Evolutionary conservation across 2,888 invertebrate species (phyloP).

Genomic region (Erebia ligea): DNA sequence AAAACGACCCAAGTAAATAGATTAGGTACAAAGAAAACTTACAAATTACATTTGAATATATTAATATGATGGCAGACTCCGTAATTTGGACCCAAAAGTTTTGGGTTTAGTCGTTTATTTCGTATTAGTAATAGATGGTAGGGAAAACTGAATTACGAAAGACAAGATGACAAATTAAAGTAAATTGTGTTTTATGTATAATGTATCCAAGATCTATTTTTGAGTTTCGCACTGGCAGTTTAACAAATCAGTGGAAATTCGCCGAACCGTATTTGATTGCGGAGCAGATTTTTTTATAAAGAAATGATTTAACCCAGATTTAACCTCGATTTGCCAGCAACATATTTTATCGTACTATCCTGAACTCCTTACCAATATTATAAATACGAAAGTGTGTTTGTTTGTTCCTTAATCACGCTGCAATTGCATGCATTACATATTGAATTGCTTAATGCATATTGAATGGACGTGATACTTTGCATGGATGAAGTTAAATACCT

Average conservation of each 20-base stretch:
- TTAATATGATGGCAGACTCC: constrained; percentile 12
- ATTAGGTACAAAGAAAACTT: not conserved
- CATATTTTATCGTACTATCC: not conserved
- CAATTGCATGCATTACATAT: too few species aligned
- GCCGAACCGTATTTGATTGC: not conserved
- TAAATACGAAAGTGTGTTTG: too few species aligned
- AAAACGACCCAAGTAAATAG: not conserved
- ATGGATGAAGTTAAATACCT: too few species aligned
- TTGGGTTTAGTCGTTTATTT: constrained; percentile 30
- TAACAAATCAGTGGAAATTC: constrained; percentile 11
- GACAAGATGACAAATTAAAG: not conserved
- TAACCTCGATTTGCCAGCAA: not conserved
- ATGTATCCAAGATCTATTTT: not conserved
- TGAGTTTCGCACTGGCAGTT: not conserved
- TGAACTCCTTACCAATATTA: too few species aligned
- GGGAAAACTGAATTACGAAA: constrained; percentile 27
- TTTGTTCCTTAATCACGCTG: too few species aligned
- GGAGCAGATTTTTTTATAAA: constrained; percentile 5
- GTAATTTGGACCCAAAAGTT: constrained; percentile 28
- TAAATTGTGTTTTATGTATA: not conserved
- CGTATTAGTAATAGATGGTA: constrained; percentile 31
- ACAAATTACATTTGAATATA: constrained; percentile 1
- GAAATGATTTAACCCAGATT: not conserved
- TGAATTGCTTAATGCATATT: too few species aligned
- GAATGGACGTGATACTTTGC: too few species aligned